phyloP scores from a whole-genome alignment of 2,113 vertebrate species.

The Pipa parva region DNA sequence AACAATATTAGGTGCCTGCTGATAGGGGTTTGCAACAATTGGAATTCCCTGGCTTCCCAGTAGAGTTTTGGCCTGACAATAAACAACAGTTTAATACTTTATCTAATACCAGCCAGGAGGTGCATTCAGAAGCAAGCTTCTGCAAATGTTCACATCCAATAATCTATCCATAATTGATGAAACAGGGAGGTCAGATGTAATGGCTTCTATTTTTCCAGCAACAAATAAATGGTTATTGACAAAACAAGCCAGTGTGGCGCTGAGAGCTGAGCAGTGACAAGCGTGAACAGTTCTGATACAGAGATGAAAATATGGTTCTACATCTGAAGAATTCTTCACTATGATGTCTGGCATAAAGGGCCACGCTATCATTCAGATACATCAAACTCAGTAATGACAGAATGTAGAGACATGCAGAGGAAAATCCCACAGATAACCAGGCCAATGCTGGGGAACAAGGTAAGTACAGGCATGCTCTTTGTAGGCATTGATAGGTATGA shows the following conservation, averaged over 20 bases:
- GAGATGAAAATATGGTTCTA: slow-evolving; percentile 47
- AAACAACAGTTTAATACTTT: slow-evolving; percentile 99
- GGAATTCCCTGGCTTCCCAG: slow-evolving; percentile 84
- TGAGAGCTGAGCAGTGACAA: slow-evolving; percentile 73
- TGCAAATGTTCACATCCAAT: slow-evolving; percentile 99
- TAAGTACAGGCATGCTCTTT: slow-evolving; percentile 65
- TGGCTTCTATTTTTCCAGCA: slow-evolving; percentile 87
- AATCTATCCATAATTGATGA: slow-evolving; percentile 99
- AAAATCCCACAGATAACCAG: slow-evolving; percentile 40
- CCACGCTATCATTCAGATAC: slow-evolving; percentile 51
- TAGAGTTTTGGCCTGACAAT: slow-evolving; percentile 95
- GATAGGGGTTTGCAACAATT: slow-evolving; percentile 74
- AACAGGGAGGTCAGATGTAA: slow-evolving; percentile 99
- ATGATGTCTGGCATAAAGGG: slow-evolving; percentile 46
- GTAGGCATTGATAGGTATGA: slow-evolving; percentile 45
- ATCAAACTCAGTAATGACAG: slow-evolving; percentile 44
- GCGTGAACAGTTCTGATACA: slow-evolving; percentile 48
- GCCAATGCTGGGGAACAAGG: slow-evolving; percentile 53
- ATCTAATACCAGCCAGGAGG: slow-evolving; percentile 97
- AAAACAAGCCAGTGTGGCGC: slow-evolving; percentile 89
- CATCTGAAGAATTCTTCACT: slow-evolving; percentile 49
- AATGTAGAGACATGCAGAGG: slow-evolving; percentile 39
- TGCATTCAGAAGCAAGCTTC: slow-evolving; percentile 87
- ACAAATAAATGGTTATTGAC: slow-evolving; percentile 99
- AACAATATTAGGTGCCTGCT: slow-evolving; percentile 83